Conservation (phyloP, 2,888 invertebrate genomes). For the Chrysolina haemoptera region DNA sequence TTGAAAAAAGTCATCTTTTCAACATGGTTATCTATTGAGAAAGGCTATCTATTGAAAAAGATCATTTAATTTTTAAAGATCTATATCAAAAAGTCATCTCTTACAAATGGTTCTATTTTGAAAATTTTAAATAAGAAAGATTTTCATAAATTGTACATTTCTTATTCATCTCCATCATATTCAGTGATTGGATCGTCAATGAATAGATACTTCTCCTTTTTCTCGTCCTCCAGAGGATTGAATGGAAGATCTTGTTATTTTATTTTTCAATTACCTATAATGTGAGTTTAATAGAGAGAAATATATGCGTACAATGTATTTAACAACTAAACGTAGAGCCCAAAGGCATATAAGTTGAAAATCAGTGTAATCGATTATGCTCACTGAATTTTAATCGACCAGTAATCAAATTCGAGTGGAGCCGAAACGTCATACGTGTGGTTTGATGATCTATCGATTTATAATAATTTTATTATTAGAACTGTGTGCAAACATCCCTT, state of each 20-base stretch:
- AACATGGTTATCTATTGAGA: too few species aligned
- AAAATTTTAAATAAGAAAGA: too few species aligned
- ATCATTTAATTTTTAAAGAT: too few species aligned
- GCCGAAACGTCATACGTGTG: constrained; percentile 30
- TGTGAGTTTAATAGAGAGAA: constrained; percentile 49
- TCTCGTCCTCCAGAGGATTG: constrained; percentile 33
- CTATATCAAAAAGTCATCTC: too few species aligned
- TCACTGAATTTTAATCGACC: constrained; percentile 48
- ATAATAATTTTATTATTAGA: constrained; percentile 44
- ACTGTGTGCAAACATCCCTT: constrained; percentile 20
- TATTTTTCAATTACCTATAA: constrained; percentile 49
- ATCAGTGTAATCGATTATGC: constrained; percentile 52
- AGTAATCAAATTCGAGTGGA: constrained; percentile 50
- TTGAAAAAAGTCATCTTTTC: too few species aligned
- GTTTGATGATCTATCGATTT: constrained; percentile 46
- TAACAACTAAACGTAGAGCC: constrained; percentile 48
- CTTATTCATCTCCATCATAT: constrained; percentile 32
- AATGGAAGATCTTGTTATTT: constrained; percentile 46
- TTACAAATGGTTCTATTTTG: too few species aligned
- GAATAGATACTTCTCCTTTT: constrained; percentile 40
- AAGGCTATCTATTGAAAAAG: too few species aligned
- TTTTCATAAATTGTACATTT: too few species aligned
- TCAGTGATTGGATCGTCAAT: constrained; percentile 36
- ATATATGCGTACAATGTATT: constrained; percentile 49
- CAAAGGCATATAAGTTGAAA: constrained; percentile 48